Base-by-base conservation (phyloP, 2,113 vertebrate species). In the Atherinomorus stipes region DNA sequence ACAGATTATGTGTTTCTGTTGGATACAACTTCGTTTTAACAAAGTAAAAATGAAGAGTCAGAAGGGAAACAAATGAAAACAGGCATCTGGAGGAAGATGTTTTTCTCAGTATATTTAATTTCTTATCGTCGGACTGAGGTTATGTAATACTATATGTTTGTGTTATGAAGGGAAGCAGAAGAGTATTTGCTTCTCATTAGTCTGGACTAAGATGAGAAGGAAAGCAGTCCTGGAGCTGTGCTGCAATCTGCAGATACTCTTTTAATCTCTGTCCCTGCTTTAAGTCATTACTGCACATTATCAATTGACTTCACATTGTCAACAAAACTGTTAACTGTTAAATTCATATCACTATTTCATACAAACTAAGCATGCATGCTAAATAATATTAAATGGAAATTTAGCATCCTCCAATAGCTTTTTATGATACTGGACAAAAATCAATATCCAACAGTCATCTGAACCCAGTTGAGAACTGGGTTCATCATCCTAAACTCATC, bases 81-180 rank as follows among this genome's bases (percentile, higher is more conserved):
- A 54, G 25, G 2, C 65, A 63, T 71, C 19, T 40, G 19, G 21
- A 49, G 15, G 5, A 49, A 21, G 44, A 47, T n/a, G 23, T 18
- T 50, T 8, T 22, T 7, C 7, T 25, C 23, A 28, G 7, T 15
- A 47, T 47, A 18, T 19, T 47, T 47, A 18, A 8, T 47, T 47
- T 47, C 18, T 47, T 18, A 47, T 47, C 1, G 4, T 19, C 15
- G 4, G 18, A 47, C 44, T 19, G 44, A 60, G 58, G 22, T 89
- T 84, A 74, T 62, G 69, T 77, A 85, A 87, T 38, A 31, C 34
- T 19, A 15, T 47, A 6, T 45, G 65, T 78, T 72, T 69, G 63
- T 78, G 71, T 45, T 58, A 76, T 38, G 63, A 21, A 42, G 70
- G 7, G 25, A 50, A 56, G 16, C 51, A 54, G 6, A 52, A 26